Base-by-base conservation (phyloP, 2,888 invertebrate genomes). In the Agriopis marginaria region DNA sequence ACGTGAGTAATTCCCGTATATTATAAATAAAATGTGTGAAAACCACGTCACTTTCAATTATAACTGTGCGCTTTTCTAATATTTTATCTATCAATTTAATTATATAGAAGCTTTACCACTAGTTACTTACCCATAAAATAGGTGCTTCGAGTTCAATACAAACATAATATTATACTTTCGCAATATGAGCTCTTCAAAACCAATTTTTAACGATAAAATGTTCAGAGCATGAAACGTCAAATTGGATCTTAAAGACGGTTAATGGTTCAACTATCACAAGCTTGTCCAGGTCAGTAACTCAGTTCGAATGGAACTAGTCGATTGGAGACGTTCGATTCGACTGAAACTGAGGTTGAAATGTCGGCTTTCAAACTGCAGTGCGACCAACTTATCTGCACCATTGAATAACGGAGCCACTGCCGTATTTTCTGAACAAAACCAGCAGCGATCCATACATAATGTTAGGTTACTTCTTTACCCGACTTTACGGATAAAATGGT, bases 191-290 rank as follows among this genome's bases (percentile, higher is more conserved):
- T 49, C 53, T 63, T n/a, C 59, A 40, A 45, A 40, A 64, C 23
- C 8, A 49, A 54, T 59, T 39, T 32, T 63, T 51, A 7, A 56
- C 11, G 50, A 47, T 17, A 45, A 51, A 42, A 42, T 17, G 39
- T 66, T 65, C 45, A 49, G 63, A 59, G 63, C 54, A 60, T 50
- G 53, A 65, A 66, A 63, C 50, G 61, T 73, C 68, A 63, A 66
- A n/a, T 55, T 58, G 73, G 79, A 76, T 80, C 76, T 72, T 72
- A 77, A 77, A 78, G 80, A 81, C 79, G 81, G 83, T 86, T 83
- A 86, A 85, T 86, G 83, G 84, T 77, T 84, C 80, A 86, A 86
- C 86, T 88, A 87, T 89, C 86, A 86, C 86, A 88, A 86, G 84
- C 86, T 86, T 82, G 86, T 83, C 75, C 87, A 87, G 86, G 86